Evolutionary conservation across 2,113 vertebrate genomes (phyloP).

Genomic region (Paedocypris sp.): DNA sequence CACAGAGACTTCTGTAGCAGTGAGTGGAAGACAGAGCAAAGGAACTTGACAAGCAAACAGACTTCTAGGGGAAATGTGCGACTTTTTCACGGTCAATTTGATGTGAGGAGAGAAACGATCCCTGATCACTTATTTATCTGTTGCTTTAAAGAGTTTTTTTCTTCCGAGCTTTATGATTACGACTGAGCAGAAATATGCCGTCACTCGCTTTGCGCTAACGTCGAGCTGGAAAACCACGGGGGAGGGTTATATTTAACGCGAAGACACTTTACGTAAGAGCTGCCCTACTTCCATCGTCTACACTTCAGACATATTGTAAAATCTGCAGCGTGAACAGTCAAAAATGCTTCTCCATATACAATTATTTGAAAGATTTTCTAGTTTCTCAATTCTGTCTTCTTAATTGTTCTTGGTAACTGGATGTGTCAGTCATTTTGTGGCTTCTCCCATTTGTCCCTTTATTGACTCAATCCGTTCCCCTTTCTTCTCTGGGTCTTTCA

Average conservation of each 20-base stretch:
- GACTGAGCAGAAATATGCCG: background rate
- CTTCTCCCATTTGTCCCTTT: too few relatives aligned
- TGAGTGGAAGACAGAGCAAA: background rate
- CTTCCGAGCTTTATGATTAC: conserved; percentile 24
- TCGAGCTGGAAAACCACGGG: conserved; percentile 11
- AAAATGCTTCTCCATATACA: too few relatives aligned
- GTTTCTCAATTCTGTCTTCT: too few relatives aligned
- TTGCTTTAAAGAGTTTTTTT: conserved; percentile 9
- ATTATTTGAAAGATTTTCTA: too few relatives aligned
- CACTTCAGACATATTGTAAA: conserved; percentile 4
- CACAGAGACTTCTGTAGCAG: background rate
- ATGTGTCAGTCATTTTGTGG: too few relatives aligned
- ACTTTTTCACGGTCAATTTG: background rate
- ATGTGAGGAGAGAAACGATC: conserved; percentile 19
- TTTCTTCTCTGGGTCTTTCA: too few relatives aligned
- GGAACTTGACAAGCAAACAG: background rate
- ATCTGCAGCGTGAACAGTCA: conserved; percentile 10
- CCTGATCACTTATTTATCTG: conserved; percentile 42
- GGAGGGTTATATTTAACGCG: conserved; percentile 19
- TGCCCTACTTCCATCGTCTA: conserved; percentile 38
- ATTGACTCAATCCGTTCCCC: too few relatives aligned
- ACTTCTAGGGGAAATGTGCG: conserved; percentile 6
- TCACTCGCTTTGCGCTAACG: conserved; percentile 5
- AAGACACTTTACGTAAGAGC: conserved; percentile 29
- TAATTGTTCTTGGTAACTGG: too few relatives aligned